Evolutionary conservation across 1,140 invertebrate genomes (phyloP).

Genomic region (Arion vulgaris): DNA sequence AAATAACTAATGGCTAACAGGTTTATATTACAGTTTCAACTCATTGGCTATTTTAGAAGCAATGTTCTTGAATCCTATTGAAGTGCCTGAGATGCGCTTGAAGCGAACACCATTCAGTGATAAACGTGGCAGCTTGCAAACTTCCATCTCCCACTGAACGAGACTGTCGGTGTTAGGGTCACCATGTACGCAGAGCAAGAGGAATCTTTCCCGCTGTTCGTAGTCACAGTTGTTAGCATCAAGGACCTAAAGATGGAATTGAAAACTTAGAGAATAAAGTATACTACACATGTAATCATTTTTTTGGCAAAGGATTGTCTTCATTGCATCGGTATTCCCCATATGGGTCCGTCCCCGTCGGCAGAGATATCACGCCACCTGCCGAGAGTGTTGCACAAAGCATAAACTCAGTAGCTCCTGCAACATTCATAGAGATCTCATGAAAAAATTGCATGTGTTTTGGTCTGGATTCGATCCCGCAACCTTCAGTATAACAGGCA

Average conservation of each 20-base stretch:
- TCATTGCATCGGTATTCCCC: too few species aligned
- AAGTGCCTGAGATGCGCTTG: conserved; percentile 99
- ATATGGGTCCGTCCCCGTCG: too few species aligned
- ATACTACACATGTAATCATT: too few species aligned
- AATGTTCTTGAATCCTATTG: conserved; percentile 99
- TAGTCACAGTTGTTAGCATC: conserved; percentile 99
- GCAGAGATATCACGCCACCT: too few species aligned
- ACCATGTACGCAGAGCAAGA: conserved; percentile 97
- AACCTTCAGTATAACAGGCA: too few species aligned
- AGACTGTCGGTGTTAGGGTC: conserved; percentile 98
- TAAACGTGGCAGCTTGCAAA: conserved; percentile 96
- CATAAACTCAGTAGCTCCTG: too few species aligned
- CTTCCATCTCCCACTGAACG: conserved; percentile 99
- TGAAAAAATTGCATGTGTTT: too few species aligned
- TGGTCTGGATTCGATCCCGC: too few species aligned
- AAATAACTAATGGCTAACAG: conserved; percentile 13
- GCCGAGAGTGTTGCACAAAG: too few species aligned
- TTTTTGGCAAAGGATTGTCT: too few species aligned
- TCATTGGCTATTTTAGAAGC: conserved; percentile 99
- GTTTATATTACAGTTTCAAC: conserved; percentile 88
- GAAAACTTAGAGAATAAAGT: background rate
- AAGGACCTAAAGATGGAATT: conserved; percentile 76
- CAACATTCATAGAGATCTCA: too few species aligned
- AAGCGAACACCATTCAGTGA: conserved; percentile 99
- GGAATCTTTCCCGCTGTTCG: conserved; percentile 97